Conservation (phyloP, 1,140 invertebrate genomes). For the Zaprionus nigranus region DNA sequence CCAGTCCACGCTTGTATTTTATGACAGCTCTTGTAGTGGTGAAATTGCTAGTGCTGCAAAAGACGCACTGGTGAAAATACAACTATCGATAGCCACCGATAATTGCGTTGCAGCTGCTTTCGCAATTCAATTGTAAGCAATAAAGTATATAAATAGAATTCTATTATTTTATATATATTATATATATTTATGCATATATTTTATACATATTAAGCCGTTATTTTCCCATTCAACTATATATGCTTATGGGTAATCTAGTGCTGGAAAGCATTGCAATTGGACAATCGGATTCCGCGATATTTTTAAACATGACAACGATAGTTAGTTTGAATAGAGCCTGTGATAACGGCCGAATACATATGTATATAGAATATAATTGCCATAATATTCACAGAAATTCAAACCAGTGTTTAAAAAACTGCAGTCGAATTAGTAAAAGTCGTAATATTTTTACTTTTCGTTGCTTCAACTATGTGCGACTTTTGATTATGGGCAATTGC, state of each 20-base stretch:
- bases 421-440: too few relatives aligned
- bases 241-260: background rate
- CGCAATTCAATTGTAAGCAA: too few relatives aligned
- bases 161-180: too few relatives aligned
- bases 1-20: constrained; percentile 48
- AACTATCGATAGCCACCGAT: background rate
- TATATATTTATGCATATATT: too few relatives aligned
- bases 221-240: background rate
- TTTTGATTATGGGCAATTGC: too few relatives aligned
- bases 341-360: background rate
- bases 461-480: too few relatives aligned
- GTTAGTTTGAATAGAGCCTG: too few relatives aligned
- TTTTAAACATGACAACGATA: background rate
- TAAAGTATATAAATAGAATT: too few relatives aligned
- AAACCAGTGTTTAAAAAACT: too few relatives aligned
- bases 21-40: constrained; percentile 26
- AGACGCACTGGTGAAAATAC: background rate
- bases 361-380: background rate
- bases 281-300: background rate
- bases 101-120: background rate
- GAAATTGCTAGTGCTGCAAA: constrained; percentile 30
- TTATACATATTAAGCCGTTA: background rate
- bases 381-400: background rate
- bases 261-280: background rate
- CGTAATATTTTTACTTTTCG: too few relatives aligned